A percentile compares a stretch with the other conserved stretches of the same genome.
phyloP scores from a whole-genome alignment of 1,140 invertebrate genomes.

The Aphis craccivora region DNA sequence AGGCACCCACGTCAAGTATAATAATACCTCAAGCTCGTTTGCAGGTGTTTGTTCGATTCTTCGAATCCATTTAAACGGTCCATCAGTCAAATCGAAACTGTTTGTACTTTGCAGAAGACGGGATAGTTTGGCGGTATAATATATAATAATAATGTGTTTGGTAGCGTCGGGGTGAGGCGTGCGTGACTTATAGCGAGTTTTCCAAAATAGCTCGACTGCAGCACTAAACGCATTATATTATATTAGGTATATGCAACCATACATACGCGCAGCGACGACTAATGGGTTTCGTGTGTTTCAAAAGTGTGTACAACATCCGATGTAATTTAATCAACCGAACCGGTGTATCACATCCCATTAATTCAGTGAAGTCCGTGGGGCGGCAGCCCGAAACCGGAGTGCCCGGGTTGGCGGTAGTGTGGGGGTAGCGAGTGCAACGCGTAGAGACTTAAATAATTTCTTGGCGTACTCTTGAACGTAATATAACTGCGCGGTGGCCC shows the following conservation, averaged over 20 bases:
- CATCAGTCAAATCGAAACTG: background rate
- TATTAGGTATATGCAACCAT: background rate
- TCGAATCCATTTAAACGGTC: background rate
- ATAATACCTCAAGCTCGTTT: background rate
- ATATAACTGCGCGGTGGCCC: background rate
- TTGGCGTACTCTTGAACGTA: background rate
- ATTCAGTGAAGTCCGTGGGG: background rate
- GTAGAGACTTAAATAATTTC: conserved; percentile 6
- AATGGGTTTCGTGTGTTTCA: conserved; percentile 35
- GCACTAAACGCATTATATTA: background rate
- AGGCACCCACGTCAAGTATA: background rate
- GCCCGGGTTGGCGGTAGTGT: too few species aligned
- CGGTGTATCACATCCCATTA: background rate
- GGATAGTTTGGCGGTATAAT: background rate
- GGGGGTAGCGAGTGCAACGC: background rate
- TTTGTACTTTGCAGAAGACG: background rate
- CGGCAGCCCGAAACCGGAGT: background rate
- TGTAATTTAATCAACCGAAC: conserved; percentile 27
- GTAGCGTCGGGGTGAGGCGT: background rate
- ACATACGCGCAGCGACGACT: background rate
- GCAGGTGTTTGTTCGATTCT: background rate
- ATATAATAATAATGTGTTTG: background rate
- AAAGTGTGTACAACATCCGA: conserved; percentile 16
- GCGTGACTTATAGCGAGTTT: background rate
- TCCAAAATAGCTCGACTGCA: background rate